These are phyloP conservation scores for Eupelmus urozonus DNA, from an alignment of 2,888 invertebrate genomes.

Conservation along the genomic window DNA sequence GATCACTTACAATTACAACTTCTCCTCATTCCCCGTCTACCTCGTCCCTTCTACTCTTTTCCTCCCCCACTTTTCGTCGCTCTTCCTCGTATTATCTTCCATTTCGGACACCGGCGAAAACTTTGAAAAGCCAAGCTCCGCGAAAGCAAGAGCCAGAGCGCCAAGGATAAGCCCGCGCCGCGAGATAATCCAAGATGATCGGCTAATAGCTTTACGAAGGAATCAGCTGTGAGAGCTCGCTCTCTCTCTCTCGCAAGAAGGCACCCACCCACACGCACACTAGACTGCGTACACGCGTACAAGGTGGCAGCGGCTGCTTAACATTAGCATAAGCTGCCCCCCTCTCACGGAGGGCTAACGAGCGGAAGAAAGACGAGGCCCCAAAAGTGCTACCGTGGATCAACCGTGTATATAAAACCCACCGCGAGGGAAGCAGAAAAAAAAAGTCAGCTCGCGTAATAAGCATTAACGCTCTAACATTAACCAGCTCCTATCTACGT, in stretches of 20 bases:
- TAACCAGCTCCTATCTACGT: background rate
- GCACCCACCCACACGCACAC: constrained; percentile 37
- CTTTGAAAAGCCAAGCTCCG: constrained; percentile 75
- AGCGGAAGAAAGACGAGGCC: constrained; percentile 73
- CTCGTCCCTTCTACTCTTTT: no score
- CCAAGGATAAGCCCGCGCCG: constrained; percentile 68
- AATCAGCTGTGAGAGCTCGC: constrained; percentile 74
- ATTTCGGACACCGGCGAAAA: constrained; percentile 65
- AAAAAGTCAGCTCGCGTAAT: constrained; percentile 18
- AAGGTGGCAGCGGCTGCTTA: constrained; percentile 69
- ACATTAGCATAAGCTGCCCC: constrained; percentile 75
- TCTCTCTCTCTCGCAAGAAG: no score
- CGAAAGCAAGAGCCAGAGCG: no score
- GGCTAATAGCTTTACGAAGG: constrained; percentile 77
- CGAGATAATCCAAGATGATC: constrained; percentile 77
- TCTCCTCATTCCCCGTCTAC: no score
- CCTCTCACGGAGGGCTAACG: constrained; percentile 67
- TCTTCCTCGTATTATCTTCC: constrained; percentile 28
- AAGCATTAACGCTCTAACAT: constrained; percentile 30
- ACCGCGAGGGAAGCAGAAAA: constrained; percentile 5
- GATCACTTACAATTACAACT: constrained; percentile 20
- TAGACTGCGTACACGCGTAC: no score
- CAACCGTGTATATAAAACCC: no score
- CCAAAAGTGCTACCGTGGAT: constrained; percentile 68
- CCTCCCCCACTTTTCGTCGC: background rate